These are phyloP conservation scores for Buteo buteo DNA, from an alignment of 2,113 vertebrate species.

Conservation along the genomic window DNA sequence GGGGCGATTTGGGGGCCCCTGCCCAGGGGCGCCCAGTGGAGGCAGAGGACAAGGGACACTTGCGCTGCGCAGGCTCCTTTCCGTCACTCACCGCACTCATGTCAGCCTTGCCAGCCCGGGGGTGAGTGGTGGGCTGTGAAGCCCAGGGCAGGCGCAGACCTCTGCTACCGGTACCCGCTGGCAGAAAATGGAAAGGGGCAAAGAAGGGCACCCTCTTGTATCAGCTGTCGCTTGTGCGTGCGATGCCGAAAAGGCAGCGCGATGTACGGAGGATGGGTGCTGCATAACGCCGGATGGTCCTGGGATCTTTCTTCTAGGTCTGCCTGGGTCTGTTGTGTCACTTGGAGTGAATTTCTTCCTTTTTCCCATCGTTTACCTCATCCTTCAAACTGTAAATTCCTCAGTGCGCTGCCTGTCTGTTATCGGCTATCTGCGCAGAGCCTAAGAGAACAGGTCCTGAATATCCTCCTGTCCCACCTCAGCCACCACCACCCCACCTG, in stretches of 20 bases:
- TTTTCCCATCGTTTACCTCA: not conserved
- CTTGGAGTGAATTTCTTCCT: not conserved
- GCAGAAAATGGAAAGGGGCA: not conserved
- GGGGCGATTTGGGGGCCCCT: fast-evolving
- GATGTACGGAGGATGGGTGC: fast-evolving
- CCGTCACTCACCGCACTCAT: no score
- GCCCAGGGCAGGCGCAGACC: not conserved
- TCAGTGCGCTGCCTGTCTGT: not conserved
- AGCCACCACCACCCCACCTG: not conserved
- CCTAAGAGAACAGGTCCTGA: not conserved
- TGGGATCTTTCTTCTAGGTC: not conserved
- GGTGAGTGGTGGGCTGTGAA: not conserved
- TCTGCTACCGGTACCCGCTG: not conserved
- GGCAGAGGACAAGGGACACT: not conserved
- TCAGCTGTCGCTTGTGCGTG: fast-evolving
- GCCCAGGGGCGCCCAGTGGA: fast-evolving
- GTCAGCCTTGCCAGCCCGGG: not conserved
- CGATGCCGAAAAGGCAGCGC: not conserved
- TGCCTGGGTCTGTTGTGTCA: not conserved
- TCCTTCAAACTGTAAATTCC: not conserved
- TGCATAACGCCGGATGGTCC: fast-evolving
- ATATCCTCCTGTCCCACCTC: not conserved
- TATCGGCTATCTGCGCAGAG: not conserved
- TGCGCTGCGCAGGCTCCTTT: not conserved
- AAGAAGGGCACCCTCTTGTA: not conserved